Evolutionary conservation across 2,113 vertebrate species (phyloP).

Genomic region (Nyctibius bracteatus): DNA sequence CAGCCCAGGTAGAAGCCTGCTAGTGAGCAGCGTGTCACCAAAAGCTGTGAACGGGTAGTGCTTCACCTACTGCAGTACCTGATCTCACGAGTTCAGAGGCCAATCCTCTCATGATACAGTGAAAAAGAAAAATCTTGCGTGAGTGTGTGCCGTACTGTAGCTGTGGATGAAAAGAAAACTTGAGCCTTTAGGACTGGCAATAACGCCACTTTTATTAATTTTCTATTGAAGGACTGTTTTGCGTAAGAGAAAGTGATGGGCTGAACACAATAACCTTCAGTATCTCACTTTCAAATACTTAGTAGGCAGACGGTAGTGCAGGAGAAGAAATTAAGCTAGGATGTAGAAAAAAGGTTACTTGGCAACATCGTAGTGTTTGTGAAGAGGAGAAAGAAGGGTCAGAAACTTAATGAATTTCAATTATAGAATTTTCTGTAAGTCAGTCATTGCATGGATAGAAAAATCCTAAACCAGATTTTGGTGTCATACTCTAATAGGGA

Average conservation of each 20-base stretch:
- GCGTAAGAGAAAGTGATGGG: conserved; percentile 3
- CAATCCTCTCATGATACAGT: fast-evolving
- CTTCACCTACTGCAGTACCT: fast-evolving
- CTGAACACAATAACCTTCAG: conserved; percentile 6
- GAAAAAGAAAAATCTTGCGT: not conserved
- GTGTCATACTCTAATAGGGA: not conserved
- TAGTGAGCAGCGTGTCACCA: fast-evolving
- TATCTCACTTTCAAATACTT: not conserved
- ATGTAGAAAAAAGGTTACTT: conserved; percentile 4
- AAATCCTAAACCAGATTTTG: not conserved
- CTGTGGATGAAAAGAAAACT: not conserved
- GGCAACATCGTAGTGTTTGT: not conserved
- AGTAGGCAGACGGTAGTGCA: not conserved
- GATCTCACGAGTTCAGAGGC: not conserved
- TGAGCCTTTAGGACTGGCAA: not conserved
- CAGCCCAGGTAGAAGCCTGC: not conserved
- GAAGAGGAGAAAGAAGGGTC: not conserved
- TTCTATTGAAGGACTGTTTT: conserved; percentile 5
- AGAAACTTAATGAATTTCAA: not conserved
- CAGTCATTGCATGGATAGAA: not conserved
- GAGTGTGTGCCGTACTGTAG: not conserved
- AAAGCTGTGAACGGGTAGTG: not conserved
- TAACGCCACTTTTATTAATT: conserved; percentile 3
- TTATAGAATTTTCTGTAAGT: conserved; percentile 15
- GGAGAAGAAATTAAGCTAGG: conserved; percentile 1